Percentiles rank a stretch among this genome's conserved stretches.
phyloP scores from a whole-genome alignment of 1,140 invertebrate genomes.

The Drosophila gunungcola region DNA sequence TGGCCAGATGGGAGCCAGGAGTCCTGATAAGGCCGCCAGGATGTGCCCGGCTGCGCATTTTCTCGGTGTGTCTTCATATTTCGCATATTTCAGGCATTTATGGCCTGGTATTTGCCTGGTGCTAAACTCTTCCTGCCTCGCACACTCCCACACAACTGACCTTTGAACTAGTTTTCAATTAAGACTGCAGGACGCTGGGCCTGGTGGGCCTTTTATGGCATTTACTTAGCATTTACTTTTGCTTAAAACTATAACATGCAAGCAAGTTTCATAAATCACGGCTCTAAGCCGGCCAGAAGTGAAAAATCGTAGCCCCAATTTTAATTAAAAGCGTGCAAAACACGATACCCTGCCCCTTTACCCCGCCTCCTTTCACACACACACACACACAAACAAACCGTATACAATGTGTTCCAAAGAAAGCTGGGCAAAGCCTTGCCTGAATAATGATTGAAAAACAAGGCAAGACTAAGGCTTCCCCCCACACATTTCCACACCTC shows the following conservation, averaged over 20 bases:
- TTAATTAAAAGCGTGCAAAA: conserved; percentile 83
- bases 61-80: conserved; percentile 65
- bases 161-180: conserved; percentile 80
- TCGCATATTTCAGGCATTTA: conserved; percentile 66
- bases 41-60: conserved; percentile 35
- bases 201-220: conserved; percentile 65
- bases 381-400: conserved; percentile 41
- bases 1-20: conserved; percentile 30
- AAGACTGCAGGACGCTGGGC: conserved; percentile 34
- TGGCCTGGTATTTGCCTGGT: conserved; percentile 39
- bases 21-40: conserved; percentile 26
- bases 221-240: conserved; percentile 80
- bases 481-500: conserved; percentile 1
- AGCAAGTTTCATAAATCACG: conserved; percentile 81
- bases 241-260: conserved; percentile 78
- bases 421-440: conserved; percentile 76
- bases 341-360: conserved; percentile 65
- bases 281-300: conserved; percentile 72
- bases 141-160: conserved; percentile 57
- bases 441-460: conserved; percentile 83
- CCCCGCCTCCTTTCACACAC: conserved; percentile 14
- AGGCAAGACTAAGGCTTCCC: conserved; percentile 46
- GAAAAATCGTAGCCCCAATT: conserved; percentile 80
- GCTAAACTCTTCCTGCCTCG: conserved; percentile 24
- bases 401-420: conserved; percentile 67